phyloP scores from a whole-genome alignment of 2,888 invertebrate species.

The Eupithecia pulchellata region DNA sequence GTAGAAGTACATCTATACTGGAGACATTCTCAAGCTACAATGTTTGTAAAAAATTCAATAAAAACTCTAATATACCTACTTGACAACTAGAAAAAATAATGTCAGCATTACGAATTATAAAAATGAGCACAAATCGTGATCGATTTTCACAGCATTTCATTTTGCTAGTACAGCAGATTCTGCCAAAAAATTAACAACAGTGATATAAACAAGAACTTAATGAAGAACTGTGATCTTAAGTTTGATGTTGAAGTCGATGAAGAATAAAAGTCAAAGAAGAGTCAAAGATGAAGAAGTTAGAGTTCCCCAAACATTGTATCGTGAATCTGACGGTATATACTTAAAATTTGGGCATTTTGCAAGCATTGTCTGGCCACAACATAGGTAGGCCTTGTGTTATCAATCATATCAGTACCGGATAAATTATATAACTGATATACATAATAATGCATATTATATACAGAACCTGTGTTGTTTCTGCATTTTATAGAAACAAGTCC shows the following conservation, averaged over 20 bases:
- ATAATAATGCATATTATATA: background rate
- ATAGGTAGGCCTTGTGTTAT: background rate
- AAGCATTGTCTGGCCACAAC: background rate
- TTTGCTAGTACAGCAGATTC: too few relatives aligned
- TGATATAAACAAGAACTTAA: too few relatives aligned
- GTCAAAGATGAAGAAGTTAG: too few relatives aligned
- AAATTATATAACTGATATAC: background rate
- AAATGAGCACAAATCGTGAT: too few relatives aligned
- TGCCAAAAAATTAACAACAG: too few relatives aligned
- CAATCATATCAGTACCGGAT: too few relatives aligned
- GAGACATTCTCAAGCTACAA: background rate
- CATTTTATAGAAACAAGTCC: background rate
- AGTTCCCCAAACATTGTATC: background rate
- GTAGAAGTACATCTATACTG: background rate
- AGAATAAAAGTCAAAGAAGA: too few relatives aligned
- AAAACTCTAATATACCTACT: background rate
- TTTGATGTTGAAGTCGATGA: too few relatives aligned
- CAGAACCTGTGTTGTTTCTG: background rate
- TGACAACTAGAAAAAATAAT: background rate
- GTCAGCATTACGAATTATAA: background rate
- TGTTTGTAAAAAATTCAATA: background rate
- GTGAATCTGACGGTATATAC: background rate
- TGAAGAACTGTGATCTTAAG: too few relatives aligned
- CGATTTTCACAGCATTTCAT: too few relatives aligned
- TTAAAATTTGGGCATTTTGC: background rate